These are phyloP conservation scores for Halcyon leucocephala DNA, from an alignment of 2,797 vertebrate genomes.

Conservation along the genomic window DNA sequence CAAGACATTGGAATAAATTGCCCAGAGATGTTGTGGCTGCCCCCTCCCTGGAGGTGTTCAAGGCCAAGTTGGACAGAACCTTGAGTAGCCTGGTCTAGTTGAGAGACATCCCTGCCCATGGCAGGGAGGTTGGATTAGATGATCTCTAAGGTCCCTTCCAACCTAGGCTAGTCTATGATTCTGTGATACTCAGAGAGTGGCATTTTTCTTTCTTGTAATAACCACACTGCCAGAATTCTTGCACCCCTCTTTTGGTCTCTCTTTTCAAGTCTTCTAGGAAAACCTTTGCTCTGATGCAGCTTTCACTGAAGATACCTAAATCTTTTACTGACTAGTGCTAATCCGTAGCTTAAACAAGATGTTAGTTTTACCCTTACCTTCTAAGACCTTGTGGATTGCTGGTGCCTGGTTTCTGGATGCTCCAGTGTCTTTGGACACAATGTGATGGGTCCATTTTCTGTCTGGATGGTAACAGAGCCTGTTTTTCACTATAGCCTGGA, in stretches of 20 bases:
- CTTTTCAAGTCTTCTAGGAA: neutral
- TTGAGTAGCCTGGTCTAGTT: too few relatives aligned
- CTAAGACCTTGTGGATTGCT: neutral
- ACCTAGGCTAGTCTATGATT: too few relatives aligned
- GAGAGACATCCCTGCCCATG: too few relatives aligned
- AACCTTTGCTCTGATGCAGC: neutral
- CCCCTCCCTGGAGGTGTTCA: too few relatives aligned
- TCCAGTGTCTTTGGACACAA: neutral
- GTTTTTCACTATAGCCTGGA: neutral
- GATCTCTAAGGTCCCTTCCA: too few relatives aligned
- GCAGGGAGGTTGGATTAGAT: too few relatives aligned
- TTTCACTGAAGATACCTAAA: neutral
- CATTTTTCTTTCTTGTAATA: neutral
- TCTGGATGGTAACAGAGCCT: neutral
- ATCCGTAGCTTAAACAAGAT: neutral
- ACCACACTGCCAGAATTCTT: neutral
- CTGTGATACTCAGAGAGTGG: neutral
- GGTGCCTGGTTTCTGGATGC: neutral
- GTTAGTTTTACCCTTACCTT: neutral
- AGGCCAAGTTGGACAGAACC: too few relatives aligned
- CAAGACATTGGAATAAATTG: too few relatives aligned
- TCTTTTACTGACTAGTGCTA: neutral
- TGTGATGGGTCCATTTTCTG: neutral
- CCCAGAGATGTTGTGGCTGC: too few relatives aligned
- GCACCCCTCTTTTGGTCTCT: neutral